Conservation (phyloP, 2,888 invertebrate species). For the Rosalia funebris region DNA sequence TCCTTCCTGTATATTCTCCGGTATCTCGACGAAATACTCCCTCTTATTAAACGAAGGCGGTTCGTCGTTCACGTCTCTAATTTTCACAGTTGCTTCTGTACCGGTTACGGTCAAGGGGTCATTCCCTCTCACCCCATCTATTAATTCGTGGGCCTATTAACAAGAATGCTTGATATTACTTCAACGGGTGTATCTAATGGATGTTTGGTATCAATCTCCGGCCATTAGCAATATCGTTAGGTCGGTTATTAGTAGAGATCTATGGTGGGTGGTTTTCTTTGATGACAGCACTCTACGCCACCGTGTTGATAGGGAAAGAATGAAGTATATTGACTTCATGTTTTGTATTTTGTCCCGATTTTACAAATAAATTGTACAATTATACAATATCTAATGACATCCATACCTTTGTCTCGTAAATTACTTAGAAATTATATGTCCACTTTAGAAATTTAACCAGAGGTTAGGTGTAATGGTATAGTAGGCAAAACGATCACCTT, state of each 20-base stretch:
- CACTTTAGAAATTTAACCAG: too few relatives aligned
- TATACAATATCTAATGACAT: too few relatives aligned
- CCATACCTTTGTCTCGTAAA: too few relatives aligned
- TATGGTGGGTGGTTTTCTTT: neutral
- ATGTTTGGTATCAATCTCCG: slow-evolving; percentile 12
- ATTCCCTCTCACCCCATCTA: slow-evolving; percentile 76
- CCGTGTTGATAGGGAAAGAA: neutral
- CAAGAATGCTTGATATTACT: slow-evolving; percentile 16
- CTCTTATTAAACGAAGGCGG: slow-evolving; percentile 84
- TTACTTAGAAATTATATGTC: too few relatives aligned
- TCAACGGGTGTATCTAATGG: slow-evolving; percentile 16
- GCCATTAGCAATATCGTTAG: slow-evolving; percentile 22
- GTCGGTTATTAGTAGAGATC: neutral
- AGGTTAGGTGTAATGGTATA: too few relatives aligned
- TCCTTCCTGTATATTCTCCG: slow-evolving; percentile 84
- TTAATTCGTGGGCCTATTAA: slow-evolving; percentile 79
- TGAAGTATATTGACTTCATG: too few relatives aligned
- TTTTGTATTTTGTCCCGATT: too few relatives aligned
- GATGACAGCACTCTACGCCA: neutral
- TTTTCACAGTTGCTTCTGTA: slow-evolving; percentile 82
- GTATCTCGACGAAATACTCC: slow-evolving; percentile 82
- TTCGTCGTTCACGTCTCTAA: slow-evolving; percentile 90
- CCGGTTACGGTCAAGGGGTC: slow-evolving; percentile 76
- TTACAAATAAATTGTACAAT: too few relatives aligned
- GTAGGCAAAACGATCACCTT: too few relatives aligned